Evolutionary conservation across 2,113 vertebrate species (phyloP).

Genomic region (Lasiurus cinereus): DNA sequence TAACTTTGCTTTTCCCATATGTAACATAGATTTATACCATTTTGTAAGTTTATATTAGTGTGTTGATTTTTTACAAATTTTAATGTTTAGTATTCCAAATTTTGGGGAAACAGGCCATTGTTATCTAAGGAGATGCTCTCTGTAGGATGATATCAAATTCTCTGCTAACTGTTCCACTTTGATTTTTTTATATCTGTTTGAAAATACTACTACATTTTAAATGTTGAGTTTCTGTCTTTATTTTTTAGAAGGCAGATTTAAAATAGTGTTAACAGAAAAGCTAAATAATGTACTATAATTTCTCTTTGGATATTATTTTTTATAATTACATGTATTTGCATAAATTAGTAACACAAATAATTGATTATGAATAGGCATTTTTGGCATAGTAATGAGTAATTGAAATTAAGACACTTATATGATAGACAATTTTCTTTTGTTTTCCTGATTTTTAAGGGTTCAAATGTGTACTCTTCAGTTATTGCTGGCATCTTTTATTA

Average conservation of each 20-base stretch:
- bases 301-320: constrained; percentile 7
- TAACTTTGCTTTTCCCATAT: not conserved
- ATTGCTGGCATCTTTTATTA: not conserved
- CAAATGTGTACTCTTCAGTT: not conserved
- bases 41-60: constrained; percentile 14
- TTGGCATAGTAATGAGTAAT: not conserved
- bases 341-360: not conserved
- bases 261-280: not conserved
- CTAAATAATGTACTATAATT: not conserved
- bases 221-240: not conserved
- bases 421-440: not conserved
- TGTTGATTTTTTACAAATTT: constrained; percentile 33
- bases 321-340: not conserved
- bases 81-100: not conserved
- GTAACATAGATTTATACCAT: not conserved
- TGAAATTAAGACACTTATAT: not conserved
- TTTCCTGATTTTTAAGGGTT: not conserved
- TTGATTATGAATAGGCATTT: not conserved
- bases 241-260: not conserved
- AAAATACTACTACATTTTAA: not conserved
- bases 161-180: not conserved
- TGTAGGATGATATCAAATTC: not conserved
- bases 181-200: constrained; percentile 37
- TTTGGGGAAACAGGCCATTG: not conserved
- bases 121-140: not conserved